phyloP scores from a whole-genome alignment of 2,797 vertebrate species.

The Cirrhinus molitorella region DNA sequence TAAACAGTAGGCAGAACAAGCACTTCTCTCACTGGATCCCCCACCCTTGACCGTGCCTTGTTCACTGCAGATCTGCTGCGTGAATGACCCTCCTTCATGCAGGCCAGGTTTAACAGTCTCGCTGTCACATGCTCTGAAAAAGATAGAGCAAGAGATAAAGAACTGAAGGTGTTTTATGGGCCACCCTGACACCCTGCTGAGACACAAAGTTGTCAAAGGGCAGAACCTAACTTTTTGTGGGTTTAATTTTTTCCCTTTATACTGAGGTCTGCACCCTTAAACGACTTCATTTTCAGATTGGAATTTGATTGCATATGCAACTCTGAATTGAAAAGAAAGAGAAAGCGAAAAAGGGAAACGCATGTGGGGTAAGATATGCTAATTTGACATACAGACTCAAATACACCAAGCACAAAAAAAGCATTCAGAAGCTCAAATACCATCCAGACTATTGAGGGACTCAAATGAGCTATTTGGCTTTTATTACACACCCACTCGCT shows the following conservation, averaged over 20 bases:
- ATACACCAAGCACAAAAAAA: conserved; percentile 55
- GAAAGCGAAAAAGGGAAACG: neutral
- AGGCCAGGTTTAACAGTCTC: conserved; percentile 67
- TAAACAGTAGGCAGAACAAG: conserved; percentile 79
- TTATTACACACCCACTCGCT: conserved; percentile 57
- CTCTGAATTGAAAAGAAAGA: neutral
- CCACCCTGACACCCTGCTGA: conserved; percentile 65
- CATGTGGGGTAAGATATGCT: conserved; percentile 48
- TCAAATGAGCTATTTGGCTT: conserved; percentile 52
- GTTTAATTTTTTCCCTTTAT: neutral
- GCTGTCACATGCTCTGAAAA: conserved; percentile 64
- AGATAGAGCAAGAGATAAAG: conserved; percentile 73
- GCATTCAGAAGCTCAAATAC: conserved; percentile 56
- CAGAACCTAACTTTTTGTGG: neutral
- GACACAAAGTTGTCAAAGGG: conserved; percentile 40
- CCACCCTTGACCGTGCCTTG: conserved; percentile 57
- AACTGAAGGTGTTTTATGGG: conserved; percentile 76
- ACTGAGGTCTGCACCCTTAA: neutral
- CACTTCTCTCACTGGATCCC: conserved; percentile 73
- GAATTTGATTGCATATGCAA: neutral
- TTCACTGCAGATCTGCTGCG: conserved; percentile 52
- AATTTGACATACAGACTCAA: conserved; percentile 59
- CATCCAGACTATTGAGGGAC: conserved; percentile 52
- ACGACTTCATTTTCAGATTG: neutral
- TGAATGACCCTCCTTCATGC: conserved; percentile 81